A percentile compares a stretch with the other conserved stretches of the same genome.
Conservation (phyloP, 2,113 vertebrate genomes). For the Capricornis sumatraensis region DNA sequence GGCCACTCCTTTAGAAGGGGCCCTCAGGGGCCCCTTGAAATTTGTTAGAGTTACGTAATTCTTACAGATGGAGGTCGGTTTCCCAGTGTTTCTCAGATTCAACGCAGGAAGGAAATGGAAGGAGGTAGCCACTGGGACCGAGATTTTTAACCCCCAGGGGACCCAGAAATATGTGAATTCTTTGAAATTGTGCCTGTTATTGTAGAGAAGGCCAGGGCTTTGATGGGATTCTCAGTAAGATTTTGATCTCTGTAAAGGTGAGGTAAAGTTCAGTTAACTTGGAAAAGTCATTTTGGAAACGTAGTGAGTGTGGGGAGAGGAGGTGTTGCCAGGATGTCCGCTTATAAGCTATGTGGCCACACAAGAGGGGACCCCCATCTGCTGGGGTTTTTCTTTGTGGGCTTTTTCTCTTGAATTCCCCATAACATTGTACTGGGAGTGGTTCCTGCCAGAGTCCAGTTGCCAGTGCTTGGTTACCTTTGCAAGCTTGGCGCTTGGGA, state of each 20-base stretch:
- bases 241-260: not conserved
- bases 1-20: not conserved
- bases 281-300: not conserved
- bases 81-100: not conserved
- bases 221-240: not conserved
- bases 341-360: not conserved
- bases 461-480: not conserved
- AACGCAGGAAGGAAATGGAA: not conserved
- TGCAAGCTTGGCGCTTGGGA: not conserved
- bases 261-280: conserved; percentile 3
- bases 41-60: not conserved
- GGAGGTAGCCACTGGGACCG: not conserved
- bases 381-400: not conserved
- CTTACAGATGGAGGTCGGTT: not conserved
- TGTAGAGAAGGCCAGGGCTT: not conserved
- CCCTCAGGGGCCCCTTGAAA: not conserved
- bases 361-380: not conserved
- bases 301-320: not conserved
- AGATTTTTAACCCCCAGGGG: not conserved
- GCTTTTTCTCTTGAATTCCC: not conserved
- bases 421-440: not conserved
- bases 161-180: not conserved
- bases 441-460: not conserved
- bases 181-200: not conserved
- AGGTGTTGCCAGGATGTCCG: not conserved